Conservation (phyloP, 1,140 invertebrate species). For the Bombyx mandarina region DNA sequence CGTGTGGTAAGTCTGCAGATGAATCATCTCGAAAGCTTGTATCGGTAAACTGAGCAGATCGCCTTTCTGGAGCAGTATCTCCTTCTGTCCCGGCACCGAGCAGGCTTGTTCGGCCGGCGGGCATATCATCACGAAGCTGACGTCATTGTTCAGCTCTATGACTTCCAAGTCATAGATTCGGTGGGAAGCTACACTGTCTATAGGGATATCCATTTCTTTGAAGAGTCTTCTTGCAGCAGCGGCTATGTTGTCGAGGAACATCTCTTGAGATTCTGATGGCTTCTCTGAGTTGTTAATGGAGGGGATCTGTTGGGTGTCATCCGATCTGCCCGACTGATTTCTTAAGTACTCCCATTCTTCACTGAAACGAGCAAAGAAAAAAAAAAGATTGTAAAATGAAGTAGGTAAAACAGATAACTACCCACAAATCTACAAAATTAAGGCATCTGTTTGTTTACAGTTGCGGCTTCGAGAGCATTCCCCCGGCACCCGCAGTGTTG, state of each 20-base stretch:
- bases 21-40: slow-evolving; percentile 91
- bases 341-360: slow-evolving; percentile 93
- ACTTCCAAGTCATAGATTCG: slow-evolving; percentile 93
- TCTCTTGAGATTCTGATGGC: slow-evolving; percentile 81
- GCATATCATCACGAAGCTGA: slow-evolving; percentile 91
- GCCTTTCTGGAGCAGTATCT: slow-evolving; percentile 82
- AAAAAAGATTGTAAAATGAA: background rate
- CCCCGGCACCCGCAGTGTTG: no score
- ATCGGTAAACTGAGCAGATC: slow-evolving; percentile 90
- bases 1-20: slow-evolving; percentile 90
- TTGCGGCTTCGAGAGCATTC: no score
- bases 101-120: slow-evolving; percentile 90
- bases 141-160: slow-evolving; percentile 88
- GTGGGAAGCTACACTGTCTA: slow-evolving; percentile 77
- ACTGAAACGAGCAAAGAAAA: slow-evolving; percentile 66
- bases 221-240: slow-evolving; percentile 81
- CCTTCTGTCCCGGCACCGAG: slow-evolving; percentile 88
- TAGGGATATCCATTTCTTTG: slow-evolving; percentile 83
- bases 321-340: slow-evolving; percentile 64
- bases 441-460: no score
- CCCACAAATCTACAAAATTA: no score
- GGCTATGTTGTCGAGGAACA: slow-evolving; percentile 83
- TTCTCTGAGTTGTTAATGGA: slow-evolving; percentile 63
- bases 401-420: background rate
- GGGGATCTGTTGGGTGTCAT: slow-evolving; percentile 60